Evolutionary conservation across 2,888 invertebrate genomes (phyloP).

Genomic region (Scrobipalpa atriplicella): DNA sequence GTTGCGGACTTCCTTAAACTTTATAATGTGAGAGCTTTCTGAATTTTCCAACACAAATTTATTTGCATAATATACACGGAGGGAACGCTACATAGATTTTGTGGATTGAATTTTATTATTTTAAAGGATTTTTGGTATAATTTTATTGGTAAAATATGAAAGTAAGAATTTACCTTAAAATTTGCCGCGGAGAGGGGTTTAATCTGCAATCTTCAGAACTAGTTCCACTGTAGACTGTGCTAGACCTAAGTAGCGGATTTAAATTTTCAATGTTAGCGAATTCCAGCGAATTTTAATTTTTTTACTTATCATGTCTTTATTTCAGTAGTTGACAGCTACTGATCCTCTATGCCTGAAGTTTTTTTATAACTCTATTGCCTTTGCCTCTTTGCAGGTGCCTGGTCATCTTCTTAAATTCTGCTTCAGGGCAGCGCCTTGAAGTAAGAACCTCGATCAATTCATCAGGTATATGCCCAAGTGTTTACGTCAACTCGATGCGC

Average conservation of each 20-base stretch:
- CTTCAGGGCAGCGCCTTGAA: constrained; percentile 11
- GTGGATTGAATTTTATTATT: background rate
- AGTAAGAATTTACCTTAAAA: too few relatives aligned
- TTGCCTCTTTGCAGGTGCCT: constrained; percentile 5
- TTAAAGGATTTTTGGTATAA: background rate
- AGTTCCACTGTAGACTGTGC: too few relatives aligned
- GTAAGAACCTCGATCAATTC: background rate
- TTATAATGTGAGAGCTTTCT: constrained; percentile 10
- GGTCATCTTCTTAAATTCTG: background rate
- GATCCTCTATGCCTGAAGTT: too few relatives aligned
- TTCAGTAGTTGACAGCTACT: too few relatives aligned
- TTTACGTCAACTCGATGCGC: background rate
- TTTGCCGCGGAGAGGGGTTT: too few relatives aligned
- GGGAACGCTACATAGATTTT: background rate
- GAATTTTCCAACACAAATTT: constrained; percentile 3
- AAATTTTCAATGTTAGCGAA: too few relatives aligned
- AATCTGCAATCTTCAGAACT: too few relatives aligned
- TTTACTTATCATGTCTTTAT: too few relatives aligned
- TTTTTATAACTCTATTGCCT: background rate
- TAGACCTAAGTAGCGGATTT: too few relatives aligned
- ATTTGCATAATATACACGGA: background rate
- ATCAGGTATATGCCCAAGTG: constrained; percentile 17
- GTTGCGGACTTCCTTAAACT: constrained; percentile 18
- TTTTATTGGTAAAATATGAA: too few relatives aligned
- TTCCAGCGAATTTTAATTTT: too few relatives aligned